Base-by-base conservation (phyloP, 2,888 invertebrate species). In the Amblyjoppa proteus region DNA sequence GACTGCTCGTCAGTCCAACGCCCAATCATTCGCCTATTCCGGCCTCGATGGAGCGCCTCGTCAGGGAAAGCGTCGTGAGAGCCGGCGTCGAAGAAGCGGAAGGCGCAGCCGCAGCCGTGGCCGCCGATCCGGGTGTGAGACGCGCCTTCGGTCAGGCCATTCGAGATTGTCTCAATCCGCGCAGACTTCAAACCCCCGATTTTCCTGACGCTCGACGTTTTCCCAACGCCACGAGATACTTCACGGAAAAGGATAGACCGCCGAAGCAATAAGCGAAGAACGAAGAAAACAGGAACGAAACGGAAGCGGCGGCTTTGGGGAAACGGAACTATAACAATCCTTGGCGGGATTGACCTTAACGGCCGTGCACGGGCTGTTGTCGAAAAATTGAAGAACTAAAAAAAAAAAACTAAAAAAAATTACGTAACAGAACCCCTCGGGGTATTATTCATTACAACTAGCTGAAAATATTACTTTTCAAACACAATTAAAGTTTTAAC, bases 151-250 rank as follows among this genome's bases (percentile, higher is more conserved):
- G 94, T 34, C 93, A 93, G 80, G 94, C 94, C 0, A 93, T 94
- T 41, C 91, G 92, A 69, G 94, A 94, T 34, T 92, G 93, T 83
- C 86, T 94, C 34, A 90, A 92, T 84, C 93, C 93, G 31, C 90
- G 88, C 45, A 90, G 92, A 87, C 89, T 90, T n/a, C 87, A 87
- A 71, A 89, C 92, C 0, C 92, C 94, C 16, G 95, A 95, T 86
- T 95, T 94, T 81, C 93, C 94, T 3, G 93, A 93, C 41, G 88
- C 94, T 0, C 90, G 91, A 45, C 93, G 94, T 83, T 95, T 94
- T 87, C 95, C 95, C 3, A 95, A 95, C 85, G 94, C 94, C 49
- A 94, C 94, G 51, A 95, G 94, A 85, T 94, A 93, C 83, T 95
- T 95, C 86, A 87, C 91, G 16, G 90, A 92, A 73, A 90, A 92